These are phyloP conservation scores for Takifugu ocellatus DNA, from an alignment of 2,797 vertebrate species.

Conservation along the genomic window DNA sequence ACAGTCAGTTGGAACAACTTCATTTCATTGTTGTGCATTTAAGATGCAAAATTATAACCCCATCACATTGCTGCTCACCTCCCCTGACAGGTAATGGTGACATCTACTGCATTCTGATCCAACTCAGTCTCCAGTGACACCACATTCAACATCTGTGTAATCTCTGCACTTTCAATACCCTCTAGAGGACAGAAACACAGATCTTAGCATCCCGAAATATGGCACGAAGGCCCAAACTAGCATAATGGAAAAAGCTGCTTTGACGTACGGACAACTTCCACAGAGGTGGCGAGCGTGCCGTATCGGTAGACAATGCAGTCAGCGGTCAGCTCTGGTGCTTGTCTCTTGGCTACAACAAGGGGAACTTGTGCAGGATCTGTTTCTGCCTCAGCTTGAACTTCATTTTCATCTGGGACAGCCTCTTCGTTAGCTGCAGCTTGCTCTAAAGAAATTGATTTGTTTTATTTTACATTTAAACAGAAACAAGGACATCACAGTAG, in stretches of 20 bases:
- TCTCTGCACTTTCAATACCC: conserved; percentile 91
- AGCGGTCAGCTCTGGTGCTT: conserved; percentile 72
- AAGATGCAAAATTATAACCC: no score
- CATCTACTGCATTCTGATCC: conserved; percentile 84
- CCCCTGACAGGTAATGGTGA: conserved; percentile 89
- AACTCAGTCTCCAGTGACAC: conserved; percentile 55
- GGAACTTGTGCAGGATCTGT: conserved; percentile 60
- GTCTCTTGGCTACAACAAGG: conserved; percentile 82
- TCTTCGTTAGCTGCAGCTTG: conserved; percentile 31
- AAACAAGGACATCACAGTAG: background rate
- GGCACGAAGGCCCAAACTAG: background rate
- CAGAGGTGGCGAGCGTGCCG: conserved; percentile 82
- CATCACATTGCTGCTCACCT: conserved; percentile 71
- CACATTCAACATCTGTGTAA: conserved; percentile 82
- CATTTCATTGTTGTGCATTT: background rate
- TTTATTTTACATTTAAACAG: no score
- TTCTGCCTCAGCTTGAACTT: conserved; percentile 48
- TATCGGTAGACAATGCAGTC: conserved; percentile 88
- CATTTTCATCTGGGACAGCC: conserved; percentile 37
- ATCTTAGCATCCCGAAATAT: background rate
- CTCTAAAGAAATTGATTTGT: conserved; percentile 5
- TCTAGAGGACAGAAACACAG: conserved; percentile 67
- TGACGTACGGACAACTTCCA: conserved; percentile 88
- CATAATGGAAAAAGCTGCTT: background rate
- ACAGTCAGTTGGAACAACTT: background rate